Conservation (phyloP, 2,797 vertebrate genomes). For the Tarsius wallacei region DNA sequence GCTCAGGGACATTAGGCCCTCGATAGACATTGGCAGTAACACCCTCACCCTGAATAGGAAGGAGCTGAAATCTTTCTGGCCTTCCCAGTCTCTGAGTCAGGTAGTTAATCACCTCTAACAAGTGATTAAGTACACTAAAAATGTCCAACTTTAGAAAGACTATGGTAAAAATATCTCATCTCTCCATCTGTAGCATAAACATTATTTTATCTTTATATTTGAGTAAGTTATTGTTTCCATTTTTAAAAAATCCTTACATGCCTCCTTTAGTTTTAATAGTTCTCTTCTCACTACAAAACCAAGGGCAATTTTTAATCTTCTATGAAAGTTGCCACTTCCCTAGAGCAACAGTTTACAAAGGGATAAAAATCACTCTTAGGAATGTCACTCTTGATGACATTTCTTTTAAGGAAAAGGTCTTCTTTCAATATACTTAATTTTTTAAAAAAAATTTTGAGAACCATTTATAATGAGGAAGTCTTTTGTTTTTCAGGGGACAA, state of each 20-base stretch:
- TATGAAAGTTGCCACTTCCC: not conserved
- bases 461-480: not conserved
- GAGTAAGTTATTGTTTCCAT: not conserved
- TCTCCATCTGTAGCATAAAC: not conserved
- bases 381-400: not conserved
- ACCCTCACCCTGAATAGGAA: fast-evolving
- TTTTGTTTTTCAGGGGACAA: slow-evolving; percentile 5
- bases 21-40: not conserved
- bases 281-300: slow-evolving; percentile 44
- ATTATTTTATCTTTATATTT: slow-evolving; percentile 1
- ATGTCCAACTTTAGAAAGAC: slow-evolving; percentile 44
- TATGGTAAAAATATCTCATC: not conserved
- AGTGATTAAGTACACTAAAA: not conserved
- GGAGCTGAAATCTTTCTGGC: not conserved
- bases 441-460: slow-evolving; percentile 13
- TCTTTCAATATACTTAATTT: not conserved
- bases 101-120: not conserved
- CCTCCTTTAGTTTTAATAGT: slow-evolving; percentile 23
- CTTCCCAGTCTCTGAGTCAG: not conserved
- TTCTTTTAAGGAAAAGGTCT: not conserved
- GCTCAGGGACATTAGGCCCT: not conserved
- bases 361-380: not conserved
- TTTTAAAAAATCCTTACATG: not conserved
- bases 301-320: not conserved
- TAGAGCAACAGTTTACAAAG: not conserved